phyloP scores from a whole-genome alignment of 2,888 invertebrate genomes.

The Dendrolimus pini region DNA sequence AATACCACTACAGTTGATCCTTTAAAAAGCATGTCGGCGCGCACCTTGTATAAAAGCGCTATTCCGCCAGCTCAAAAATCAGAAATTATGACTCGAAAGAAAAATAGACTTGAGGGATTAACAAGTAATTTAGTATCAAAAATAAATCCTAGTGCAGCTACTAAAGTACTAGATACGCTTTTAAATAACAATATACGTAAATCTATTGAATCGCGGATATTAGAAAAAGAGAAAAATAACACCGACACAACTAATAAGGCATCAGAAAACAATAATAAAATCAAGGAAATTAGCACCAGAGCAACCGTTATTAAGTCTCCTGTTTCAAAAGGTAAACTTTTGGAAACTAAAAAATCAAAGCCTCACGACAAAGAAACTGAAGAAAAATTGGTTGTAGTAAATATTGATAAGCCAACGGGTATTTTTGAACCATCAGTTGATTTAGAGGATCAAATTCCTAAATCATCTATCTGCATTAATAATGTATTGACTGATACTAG shows the following conservation, averaged over 20 bases:
- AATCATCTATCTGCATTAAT: conserved; percentile 70
- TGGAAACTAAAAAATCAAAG: conserved; percentile 65
- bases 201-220: conserved; percentile 67
- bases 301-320: conserved; percentile 78
- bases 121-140: conserved; percentile 78
- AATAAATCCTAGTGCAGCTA: conserved; percentile 73
- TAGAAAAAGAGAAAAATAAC: conserved; percentile 58
- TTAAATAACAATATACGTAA: conserved; percentile 69
- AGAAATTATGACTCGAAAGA: conserved; percentile 78
- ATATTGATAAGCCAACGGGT: conserved; percentile 78
- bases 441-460: conserved; percentile 80
- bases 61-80: conserved; percentile 69
- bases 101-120: conserved; percentile 78
- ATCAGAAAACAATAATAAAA: conserved; percentile 48
- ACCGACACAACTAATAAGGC: conserved; percentile 34
- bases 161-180: conserved; percentile 69
- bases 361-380: conserved; percentile 28
- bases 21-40: conserved; percentile 67
- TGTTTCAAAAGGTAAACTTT: conserved; percentile 64
- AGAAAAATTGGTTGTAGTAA: conserved; percentile 50
- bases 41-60: conserved; percentile 65
- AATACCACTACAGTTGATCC: conserved; percentile 46
- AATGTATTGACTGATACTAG: conserved; percentile 49
- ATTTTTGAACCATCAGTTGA: conserved; percentile 83
- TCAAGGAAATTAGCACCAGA: conserved; percentile 63